Percentiles rank a stretch among this genome's conserved stretches.
These are phyloP conservation scores for Phyllostomus hastatus DNA, from an alignment of 2,113 vertebrate genomes.

Conservation along the genomic window DNA sequence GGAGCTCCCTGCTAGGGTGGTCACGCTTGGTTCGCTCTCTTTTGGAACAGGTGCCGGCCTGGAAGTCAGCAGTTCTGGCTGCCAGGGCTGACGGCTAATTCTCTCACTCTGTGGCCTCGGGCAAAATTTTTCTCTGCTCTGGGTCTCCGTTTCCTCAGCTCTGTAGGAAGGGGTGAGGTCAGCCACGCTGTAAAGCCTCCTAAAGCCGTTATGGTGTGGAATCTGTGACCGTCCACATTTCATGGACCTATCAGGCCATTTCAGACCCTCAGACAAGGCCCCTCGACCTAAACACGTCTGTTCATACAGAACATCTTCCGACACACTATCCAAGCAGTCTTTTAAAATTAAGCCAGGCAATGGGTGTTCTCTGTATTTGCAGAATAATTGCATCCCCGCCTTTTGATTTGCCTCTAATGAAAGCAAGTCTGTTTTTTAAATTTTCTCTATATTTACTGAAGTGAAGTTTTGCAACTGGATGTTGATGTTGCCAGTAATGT, in stretches of 20 bases:
- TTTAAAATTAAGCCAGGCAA: neutral
- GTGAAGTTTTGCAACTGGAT: neutral
- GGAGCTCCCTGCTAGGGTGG: too few species aligned
- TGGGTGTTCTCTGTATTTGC: neutral
- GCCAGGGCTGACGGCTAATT: neutral
- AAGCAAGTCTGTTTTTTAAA: neutral
- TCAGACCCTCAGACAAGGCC: neutral
- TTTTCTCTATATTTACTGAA: neutral
- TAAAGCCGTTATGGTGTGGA: rapidly evolving
- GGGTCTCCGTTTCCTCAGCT: neutral
- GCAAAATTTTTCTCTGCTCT: neutral
- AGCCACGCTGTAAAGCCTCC: neutral
- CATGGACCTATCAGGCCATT: rapidly evolving
- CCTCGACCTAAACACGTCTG: neutral
- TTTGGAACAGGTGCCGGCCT: neutral
- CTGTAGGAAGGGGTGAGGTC: neutral
- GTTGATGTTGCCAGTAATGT: neutral
- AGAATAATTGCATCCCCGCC: neutral
- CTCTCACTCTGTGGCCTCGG: neutral
- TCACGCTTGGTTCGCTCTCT: neutral
- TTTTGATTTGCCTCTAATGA: neutral
- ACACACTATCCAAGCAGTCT: neutral
- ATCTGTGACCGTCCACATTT: neutral
- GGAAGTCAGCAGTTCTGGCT: neutral
- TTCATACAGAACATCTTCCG: rapidly evolving